These are phyloP conservation scores for Nansenia antarctica DNA, from an alignment of 2,113 vertebrate genomes.

Conservation along the genomic window DNA sequence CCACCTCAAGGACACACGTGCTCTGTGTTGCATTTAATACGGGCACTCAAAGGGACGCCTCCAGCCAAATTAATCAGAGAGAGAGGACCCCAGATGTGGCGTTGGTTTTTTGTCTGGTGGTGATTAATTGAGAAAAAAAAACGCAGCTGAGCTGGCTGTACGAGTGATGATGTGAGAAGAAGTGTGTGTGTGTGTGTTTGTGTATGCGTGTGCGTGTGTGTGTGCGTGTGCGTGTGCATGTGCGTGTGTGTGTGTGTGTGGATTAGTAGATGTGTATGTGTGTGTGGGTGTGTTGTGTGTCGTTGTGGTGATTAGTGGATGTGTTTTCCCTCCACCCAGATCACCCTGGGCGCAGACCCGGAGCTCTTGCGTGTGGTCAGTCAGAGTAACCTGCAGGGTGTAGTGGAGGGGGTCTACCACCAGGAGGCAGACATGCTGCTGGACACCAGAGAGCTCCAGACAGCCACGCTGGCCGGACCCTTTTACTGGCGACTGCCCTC, in stretches of 20 bases:
- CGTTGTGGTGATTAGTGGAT: neutral
- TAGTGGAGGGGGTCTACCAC: constrained; percentile 79
- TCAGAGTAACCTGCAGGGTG: constrained; percentile 80
- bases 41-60: neutral
- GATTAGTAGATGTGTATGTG: neutral
- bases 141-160: neutral
- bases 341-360: constrained; percentile 64
- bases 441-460: constrained; percentile 73
- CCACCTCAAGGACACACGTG: neutral
- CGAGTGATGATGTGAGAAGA: neutral
- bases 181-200: neutral
- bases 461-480: constrained; percentile 66
- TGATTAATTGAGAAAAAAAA: neutral
- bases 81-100: neutral
- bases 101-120: neutral
- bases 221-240: neutral
- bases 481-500: constrained; percentile 88
- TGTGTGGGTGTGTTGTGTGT: neutral
- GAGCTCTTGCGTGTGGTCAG: constrained; percentile 77
- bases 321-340: constrained; percentile 52
- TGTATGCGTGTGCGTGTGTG: neutral
- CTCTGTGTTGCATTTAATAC: neutral
- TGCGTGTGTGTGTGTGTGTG: neutral
- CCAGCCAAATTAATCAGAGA: neutral
- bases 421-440: constrained; percentile 80